A percentile compares a stretch with the other conserved stretches of the same genome.
These are phyloP conservation scores for Daptonema setosum DNA, from an alignment of 2,888 invertebrate species.

Conservation along the genomic window DNA sequence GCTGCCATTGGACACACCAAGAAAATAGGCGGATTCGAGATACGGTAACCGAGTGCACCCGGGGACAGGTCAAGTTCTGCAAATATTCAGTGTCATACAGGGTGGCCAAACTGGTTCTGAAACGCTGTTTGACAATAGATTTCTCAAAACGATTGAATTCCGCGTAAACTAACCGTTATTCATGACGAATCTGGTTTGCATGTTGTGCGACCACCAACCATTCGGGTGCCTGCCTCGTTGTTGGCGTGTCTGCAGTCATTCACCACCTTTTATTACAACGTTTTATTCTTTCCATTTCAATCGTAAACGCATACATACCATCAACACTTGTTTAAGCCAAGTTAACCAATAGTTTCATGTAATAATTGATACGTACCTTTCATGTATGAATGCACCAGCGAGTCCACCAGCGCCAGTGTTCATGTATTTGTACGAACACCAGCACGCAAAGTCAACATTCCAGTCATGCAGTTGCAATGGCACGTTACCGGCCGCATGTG, in stretches of 20 bases:
- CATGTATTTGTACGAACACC: conserved; percentile 40
- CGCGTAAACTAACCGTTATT: too few species aligned
- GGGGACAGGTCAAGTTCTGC: conserved; percentile 31
- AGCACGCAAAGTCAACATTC: conserved; percentile 41
- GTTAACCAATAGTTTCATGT: neutral
- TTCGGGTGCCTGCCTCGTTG: conserved; percentile 29
- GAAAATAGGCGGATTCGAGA: conserved; percentile 37
- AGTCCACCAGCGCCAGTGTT: conserved; percentile 33
- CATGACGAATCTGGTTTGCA: conserved; percentile 35
- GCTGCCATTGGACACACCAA: conserved; percentile 32
- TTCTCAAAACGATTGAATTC: too few species aligned
- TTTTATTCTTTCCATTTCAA: too few species aligned
- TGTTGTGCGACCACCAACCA: conserved; percentile 40
- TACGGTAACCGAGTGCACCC: conserved; percentile 34
- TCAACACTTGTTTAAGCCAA: neutral
- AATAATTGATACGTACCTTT: too few species aligned
- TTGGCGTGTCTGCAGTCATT: conserved; percentile 17
- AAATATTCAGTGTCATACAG: too few species aligned
- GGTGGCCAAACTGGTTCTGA: too few species aligned
- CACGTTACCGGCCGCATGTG: conserved; percentile 40
- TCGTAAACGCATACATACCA: neutral
- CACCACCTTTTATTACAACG: too few species aligned
- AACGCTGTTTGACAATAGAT: too few species aligned
- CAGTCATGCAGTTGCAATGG: conserved; percentile 37
- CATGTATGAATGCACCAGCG: conserved; percentile 35